Conservation (phyloP, 2,113 vertebrate genomes). For the Takifugu flavidus region DNA sequence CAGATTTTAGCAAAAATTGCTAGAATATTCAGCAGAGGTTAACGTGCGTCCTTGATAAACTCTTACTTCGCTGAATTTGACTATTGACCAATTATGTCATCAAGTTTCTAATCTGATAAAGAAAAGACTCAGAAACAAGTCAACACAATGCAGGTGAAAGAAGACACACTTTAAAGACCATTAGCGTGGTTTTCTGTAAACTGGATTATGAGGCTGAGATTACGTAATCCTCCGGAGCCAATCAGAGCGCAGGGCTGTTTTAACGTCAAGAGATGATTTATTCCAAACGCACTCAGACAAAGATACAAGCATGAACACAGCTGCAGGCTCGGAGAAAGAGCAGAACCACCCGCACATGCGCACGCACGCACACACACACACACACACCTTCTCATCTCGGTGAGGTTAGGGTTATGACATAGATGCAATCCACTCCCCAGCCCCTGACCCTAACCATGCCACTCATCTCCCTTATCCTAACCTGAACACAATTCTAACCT, state of each 20-base stretch:
- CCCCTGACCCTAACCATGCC: too few species aligned
- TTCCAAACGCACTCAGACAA: constrained; percentile 15
- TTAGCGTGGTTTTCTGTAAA: neutral
- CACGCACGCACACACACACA: neutral
- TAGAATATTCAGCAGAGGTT: too few species aligned
- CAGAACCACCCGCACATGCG: constrained; percentile 26
- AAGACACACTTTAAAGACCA: too few species aligned
- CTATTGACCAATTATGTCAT: too few species aligned
- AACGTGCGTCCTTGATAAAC: too few species aligned
- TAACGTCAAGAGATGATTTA: constrained; percentile 19
- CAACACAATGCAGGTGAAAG: too few species aligned
- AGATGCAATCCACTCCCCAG: too few species aligned
- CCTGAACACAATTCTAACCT: too few species aligned
- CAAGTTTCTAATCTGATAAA: neutral
- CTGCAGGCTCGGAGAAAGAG: constrained; percentile 17
- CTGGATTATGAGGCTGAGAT: constrained; percentile 9
- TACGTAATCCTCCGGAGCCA: constrained; percentile 33
- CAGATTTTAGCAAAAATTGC: too few species aligned
- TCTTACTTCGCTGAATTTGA: too few species aligned
- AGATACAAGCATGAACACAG: constrained; percentile 18
- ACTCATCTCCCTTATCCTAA: too few species aligned
- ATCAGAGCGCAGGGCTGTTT: constrained; percentile 15
- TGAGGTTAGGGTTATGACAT: too few species aligned
- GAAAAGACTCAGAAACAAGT: neutral
- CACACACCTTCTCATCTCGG: neutral